A percentile compares a stretch with the other conserved stretches of the same genome.
phyloP scores from a whole-genome alignment of 35 echinoderm and acorn worm species.

The Nesometra sesokonis region DNA sequence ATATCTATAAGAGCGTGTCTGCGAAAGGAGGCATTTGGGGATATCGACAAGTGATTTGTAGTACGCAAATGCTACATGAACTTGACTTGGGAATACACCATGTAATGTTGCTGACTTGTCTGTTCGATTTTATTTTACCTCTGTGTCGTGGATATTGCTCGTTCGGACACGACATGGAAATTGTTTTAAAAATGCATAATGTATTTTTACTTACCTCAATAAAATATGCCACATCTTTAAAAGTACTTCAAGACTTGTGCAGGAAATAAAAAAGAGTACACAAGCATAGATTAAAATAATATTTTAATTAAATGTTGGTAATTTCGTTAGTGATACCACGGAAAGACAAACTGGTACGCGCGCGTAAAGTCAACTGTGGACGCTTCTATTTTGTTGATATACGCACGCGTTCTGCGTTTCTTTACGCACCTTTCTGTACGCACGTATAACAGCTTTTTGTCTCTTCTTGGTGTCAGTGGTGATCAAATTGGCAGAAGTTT shows the following conservation, averaged over 20 bases:
- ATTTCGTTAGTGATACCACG: too few relatives aligned
- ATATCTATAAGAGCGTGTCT: not conserved
- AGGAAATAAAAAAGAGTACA: too few relatives aligned
- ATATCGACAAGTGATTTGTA: not conserved
- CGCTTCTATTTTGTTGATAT: too few relatives aligned
- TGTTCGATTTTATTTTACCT: not conserved
- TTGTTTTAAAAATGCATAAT: not conserved
- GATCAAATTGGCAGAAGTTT: too few relatives aligned
- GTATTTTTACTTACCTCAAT: not conserved
- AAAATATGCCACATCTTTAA: not conserved
- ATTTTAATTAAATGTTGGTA: too few relatives aligned
- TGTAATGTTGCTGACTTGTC: not conserved
- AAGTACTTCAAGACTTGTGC: not conserved
- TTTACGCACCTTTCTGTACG: too few relatives aligned
- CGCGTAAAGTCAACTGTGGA: too few relatives aligned
- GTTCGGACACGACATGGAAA: not conserved
- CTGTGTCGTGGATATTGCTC: not conserved
- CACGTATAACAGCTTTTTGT: too few relatives aligned
- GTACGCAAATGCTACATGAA: not conserved
- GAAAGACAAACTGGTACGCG: too few relatives aligned
- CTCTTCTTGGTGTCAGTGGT: too few relatives aligned
- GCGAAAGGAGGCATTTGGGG: not conserved
- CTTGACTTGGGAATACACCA: not conserved
- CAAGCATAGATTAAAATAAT: too few relatives aligned
- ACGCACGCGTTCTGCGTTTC: too few relatives aligned